These are phyloP conservation scores for Helicoverpa assulta DNA, from an alignment of 2,888 invertebrate genomes.

Conservation along the genomic window DNA sequence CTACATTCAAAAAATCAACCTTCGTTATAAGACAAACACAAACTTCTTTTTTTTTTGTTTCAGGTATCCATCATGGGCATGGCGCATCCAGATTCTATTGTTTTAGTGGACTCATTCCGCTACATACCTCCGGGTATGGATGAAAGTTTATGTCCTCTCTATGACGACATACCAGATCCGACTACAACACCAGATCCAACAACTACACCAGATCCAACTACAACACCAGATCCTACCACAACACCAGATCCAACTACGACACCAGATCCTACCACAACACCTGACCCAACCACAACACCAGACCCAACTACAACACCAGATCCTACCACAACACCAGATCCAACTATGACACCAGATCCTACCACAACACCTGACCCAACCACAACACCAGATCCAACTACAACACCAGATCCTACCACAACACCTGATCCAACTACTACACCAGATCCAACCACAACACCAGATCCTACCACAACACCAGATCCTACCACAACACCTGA, in stretches of 20 bases:
- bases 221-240: neutral
- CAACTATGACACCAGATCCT: neutral
- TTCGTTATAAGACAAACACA: no score
- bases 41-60: conserved; percentile 54
- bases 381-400: neutral
- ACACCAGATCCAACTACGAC: neutral
- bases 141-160: conserved; percentile 69
- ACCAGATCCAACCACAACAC: neutral
- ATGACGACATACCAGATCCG: conserved; percentile 50
- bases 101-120: conserved; percentile 76
- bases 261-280: neutral
- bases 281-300: neutral
- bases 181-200: neutral
- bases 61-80: conserved; percentile 74
- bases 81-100: conserved; percentile 58
- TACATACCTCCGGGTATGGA: conserved; percentile 67
- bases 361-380: neutral
- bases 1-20: no score
- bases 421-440: neutral
- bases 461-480: neutral
- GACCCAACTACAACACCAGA: neutral
- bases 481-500: neutral
- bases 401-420: neutral
- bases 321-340: neutral
- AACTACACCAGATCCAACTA: neutral